A percentile compares a stretch with the other conserved stretches of the same genome.
Evolutionary conservation across 2,113 vertebrate genomes (phyloP).

Genomic region (Ploceus nigricollis): DNA sequence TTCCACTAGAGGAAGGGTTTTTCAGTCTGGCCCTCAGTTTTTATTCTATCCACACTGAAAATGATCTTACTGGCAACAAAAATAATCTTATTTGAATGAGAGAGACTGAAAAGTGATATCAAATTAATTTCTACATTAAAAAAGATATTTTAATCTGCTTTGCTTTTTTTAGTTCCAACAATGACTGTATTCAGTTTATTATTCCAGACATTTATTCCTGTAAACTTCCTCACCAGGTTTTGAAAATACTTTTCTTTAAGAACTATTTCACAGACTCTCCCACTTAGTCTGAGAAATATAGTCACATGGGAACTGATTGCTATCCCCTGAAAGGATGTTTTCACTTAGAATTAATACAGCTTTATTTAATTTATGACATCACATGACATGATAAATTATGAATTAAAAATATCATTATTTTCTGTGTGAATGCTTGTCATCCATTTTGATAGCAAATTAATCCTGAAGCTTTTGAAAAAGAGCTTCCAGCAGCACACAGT

Average conservation of each 20-base stretch:
- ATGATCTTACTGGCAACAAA: neutral
- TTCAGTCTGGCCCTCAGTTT: neutral
- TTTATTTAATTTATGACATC: conserved; percentile 67
- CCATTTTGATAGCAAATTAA: conserved; percentile 56
- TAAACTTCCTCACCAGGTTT: neutral
- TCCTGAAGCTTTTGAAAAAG: conserved; percentile 10
- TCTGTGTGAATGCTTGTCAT: conserved; percentile 48
- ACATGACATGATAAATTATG: conserved; percentile 61
- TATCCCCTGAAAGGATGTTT: conserved; percentile 16
- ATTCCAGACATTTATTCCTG: conserved; percentile 18
- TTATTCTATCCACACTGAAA: neutral
- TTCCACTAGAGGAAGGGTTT: neutral
- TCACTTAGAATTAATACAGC: conserved; percentile 40
- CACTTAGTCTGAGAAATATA: neutral
- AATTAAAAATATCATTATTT: conserved; percentile 65
- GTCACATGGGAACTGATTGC: neutral
- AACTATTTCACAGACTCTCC: neutral
- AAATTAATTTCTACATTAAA: neutral
- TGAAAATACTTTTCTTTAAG: neutral
- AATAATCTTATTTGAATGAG: neutral
- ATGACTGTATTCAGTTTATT: neutral
- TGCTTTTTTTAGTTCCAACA: neutral
- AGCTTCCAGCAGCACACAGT: neutral
- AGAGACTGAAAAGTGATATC: neutral
- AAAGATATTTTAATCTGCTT: neutral